phyloP scores from a whole-genome alignment of 2,888 invertebrate genomes.

The Entomobrya proxima region DNA sequence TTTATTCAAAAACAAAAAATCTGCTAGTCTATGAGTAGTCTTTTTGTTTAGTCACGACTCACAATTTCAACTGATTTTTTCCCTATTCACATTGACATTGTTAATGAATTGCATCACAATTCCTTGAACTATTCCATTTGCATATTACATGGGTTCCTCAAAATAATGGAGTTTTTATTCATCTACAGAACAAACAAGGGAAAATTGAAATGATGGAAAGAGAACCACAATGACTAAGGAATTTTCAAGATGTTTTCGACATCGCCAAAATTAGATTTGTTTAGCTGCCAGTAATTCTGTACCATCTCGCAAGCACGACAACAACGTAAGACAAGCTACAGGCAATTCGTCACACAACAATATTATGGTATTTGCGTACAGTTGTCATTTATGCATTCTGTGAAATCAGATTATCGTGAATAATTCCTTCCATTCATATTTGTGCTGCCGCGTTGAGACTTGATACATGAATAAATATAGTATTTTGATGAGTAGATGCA shows the following conservation, averaged over 20 bases:
- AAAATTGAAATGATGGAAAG: neutral
- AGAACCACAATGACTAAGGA: slow-evolving; percentile 22
- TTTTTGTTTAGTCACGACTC: slow-evolving; percentile 31
- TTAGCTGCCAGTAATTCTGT: neutral
- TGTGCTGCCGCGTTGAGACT: neutral
- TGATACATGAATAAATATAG: neutral
- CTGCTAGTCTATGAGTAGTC: neutral
- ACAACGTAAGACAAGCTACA: neutral
- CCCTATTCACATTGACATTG: slow-evolving; percentile 2
- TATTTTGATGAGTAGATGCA: too few species aligned
- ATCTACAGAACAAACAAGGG: neutral
- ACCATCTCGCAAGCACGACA: neutral
- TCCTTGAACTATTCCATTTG: neutral
- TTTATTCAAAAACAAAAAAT: slow-evolving; percentile 2
- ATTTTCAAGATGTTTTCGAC: slow-evolving; percentile 4
- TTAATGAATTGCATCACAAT: slow-evolving; percentile 30
- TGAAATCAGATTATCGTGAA: too few species aligned
- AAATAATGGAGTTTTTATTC: slow-evolving; percentile 4
- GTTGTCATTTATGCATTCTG: too few species aligned
- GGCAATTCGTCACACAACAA: too few species aligned
- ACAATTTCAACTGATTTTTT: neutral
- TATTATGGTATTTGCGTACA: too few species aligned
- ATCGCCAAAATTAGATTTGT: slow-evolving; percentile 26
- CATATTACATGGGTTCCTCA: slow-evolving; percentile 1
- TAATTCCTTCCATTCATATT: too few species aligned